phyloP scores from a whole-genome alignment of 2,113 vertebrate genomes.

The Peucedramus taeniatus region DNA sequence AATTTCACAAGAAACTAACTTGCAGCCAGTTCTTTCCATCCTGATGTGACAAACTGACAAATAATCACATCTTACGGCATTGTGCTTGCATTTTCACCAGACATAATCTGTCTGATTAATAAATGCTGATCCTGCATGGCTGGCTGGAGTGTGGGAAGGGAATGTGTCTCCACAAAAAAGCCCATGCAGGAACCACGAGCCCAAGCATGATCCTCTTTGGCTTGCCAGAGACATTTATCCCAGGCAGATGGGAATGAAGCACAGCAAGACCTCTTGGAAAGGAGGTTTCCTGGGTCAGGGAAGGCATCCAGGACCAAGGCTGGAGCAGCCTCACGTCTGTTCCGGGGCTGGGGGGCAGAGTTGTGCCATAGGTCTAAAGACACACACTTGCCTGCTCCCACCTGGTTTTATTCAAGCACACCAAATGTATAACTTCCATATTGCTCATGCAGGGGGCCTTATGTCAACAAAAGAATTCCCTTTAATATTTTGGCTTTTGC shows the following conservation, averaged over 20 bases:
- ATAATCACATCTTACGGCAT: background rate
- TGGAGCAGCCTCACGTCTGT: background rate
- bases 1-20: background rate
- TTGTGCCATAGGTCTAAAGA: background rate
- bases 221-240: background rate
- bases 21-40: background rate
- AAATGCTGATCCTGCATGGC: background rate
- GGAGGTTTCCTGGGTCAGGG: background rate
- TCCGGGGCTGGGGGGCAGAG: background rate
- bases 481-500: background rate
- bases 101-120: background rate
- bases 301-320: background rate
- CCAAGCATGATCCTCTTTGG: accelerated
- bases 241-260: background rate
- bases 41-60: background rate
- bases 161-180: background rate
- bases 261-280: background rate
- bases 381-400: background rate
- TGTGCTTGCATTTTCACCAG: background rate
- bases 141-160: background rate
- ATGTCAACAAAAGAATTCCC: background rate
- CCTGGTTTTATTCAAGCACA: background rate
- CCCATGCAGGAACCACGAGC: background rate
- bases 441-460: background rate
- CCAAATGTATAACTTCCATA: background rate